Base-by-base conservation (phyloP, 1,140 invertebrate genomes). In the Trinorchestia longiramus region DNA sequence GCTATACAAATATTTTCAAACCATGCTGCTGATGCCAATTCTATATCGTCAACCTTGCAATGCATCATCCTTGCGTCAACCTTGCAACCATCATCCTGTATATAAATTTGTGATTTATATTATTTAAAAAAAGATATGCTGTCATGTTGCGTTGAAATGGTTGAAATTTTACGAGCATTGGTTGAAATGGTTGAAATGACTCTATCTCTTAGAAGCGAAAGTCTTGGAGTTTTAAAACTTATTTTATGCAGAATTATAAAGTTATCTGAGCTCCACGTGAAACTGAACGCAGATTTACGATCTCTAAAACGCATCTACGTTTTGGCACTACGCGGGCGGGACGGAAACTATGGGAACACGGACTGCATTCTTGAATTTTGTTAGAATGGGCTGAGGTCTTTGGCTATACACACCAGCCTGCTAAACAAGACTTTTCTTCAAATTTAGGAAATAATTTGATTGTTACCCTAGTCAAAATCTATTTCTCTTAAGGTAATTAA, bases 301-400 rank as follows among this genome's bases (percentile, higher is more conserved):
- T 77, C 62, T 28, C 62, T 77, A 77, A 77, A 77, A 77, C 62
- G 62, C 62, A 77, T 77, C 62, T 77, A 77, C 11, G 62, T 28
- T 77, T 77, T 77, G 62, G 62, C 62, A 77, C 62, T 77, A 77
- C 62, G 62, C 62, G 62, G 62, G 62, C 62, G 62, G 62, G 62
- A 77, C 62, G 62, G 62, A 77, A 77, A 28, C 62, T 77, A 77
- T 77, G 62, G 62, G 62, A 77, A 77, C 62, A 77, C 62, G 62
- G 62, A 77, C 62, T 77, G 62, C 62, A 77, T 77, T 28, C 8
- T 23, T 77, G 62, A 77, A 77, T 36, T n/a, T n/a, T 11, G 15
- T 77, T 1, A 3, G 28, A 77, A 77, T 77, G 62, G 62, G 62
- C 62, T 77, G 62, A 77, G 62, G 15, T 3, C 62, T 77, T 77